Conservation (phyloP, 92 coral and sea anemone species). For the Virgularia gustaviana region DNA sequence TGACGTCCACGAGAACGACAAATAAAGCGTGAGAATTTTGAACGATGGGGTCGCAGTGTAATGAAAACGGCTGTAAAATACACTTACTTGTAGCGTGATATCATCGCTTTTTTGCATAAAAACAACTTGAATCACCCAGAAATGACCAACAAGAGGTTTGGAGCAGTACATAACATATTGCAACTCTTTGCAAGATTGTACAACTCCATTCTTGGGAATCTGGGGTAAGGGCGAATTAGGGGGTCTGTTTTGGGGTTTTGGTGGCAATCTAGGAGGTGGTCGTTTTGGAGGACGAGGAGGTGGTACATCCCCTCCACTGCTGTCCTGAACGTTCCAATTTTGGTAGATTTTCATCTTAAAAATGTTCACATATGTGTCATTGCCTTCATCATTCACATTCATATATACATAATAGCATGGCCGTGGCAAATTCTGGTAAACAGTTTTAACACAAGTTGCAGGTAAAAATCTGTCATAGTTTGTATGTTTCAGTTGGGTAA, state of each 20-base stretch:
- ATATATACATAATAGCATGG: conserved; percentile 64
- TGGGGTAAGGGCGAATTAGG: conserved; percentile 37
- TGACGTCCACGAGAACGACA: background rate
- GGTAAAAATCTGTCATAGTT: background rate
- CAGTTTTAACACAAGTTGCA: background rate
- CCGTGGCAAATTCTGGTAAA: conserved; percentile 16
- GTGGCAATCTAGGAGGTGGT: conserved; percentile 63
- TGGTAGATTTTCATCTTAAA: conserved; percentile 59
- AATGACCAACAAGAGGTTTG: conserved; percentile 53
- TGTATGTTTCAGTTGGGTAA: background rate
- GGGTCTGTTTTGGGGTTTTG: conserved; percentile 15
- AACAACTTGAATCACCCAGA: conserved; percentile 71
- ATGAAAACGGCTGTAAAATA: background rate
- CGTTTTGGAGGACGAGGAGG: conserved; percentile 56
- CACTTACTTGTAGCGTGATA: conserved; percentile 64
- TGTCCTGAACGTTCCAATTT: conserved; percentile 57
- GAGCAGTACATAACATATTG: conserved; percentile 69
- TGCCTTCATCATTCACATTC: conserved; percentile 44
- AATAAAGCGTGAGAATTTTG: no score
- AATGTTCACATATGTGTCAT: conserved; percentile 54
- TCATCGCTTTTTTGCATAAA: conserved; percentile 64
- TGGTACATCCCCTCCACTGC: conserved; percentile 39
- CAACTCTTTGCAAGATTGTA: conserved; percentile 25
- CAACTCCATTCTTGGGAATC: background rate
- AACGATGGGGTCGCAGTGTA: background rate